Percentiles rank a stretch among this genome's conserved stretches.
phyloP scores from a whole-genome alignment of 1,140 invertebrate species.

The Tyrophagus putrescentiae region DNA sequence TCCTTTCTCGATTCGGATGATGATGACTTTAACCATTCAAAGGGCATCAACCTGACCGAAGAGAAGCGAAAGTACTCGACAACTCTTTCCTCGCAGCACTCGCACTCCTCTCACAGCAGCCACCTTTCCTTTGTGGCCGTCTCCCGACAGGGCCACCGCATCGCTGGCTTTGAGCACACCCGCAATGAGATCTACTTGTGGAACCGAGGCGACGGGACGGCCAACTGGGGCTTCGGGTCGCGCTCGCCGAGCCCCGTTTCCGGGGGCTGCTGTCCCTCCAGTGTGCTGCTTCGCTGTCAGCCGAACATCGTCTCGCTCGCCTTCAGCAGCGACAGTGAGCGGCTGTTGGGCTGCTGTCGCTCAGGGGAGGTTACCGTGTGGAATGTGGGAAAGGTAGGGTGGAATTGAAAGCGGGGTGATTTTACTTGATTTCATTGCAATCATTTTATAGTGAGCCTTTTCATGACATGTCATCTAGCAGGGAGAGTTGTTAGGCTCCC shows the following conservation, averaged over 20 bases:
- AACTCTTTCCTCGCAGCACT: neutral
- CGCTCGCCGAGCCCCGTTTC: neutral
- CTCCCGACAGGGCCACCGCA: neutral
- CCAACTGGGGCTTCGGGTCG: neutral
- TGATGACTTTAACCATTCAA: neutral
- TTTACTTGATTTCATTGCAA: no score
- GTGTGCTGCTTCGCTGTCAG: neutral
- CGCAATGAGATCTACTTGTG: conserved; percentile 12
- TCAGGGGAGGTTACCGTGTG: neutral
- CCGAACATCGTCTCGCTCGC: neutral
- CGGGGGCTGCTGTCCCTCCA: neutral
- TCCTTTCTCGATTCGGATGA: neutral
- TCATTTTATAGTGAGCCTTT: no score
- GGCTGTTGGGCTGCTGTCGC: neutral
- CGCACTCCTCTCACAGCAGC: neutral
- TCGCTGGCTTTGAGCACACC: conserved; percentile 9
- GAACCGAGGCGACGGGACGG: neutral
- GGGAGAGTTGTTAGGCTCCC: no score
- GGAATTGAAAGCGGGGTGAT: no score
- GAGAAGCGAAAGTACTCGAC: neutral
- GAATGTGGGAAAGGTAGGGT: neutral
- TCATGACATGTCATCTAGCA: no score
- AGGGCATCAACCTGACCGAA: neutral
- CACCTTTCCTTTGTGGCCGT: conserved; percentile 2
- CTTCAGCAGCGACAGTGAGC: neutral